Base-by-base conservation (phyloP, 2,797 vertebrate species). In the Myotis pilosus region DNA sequence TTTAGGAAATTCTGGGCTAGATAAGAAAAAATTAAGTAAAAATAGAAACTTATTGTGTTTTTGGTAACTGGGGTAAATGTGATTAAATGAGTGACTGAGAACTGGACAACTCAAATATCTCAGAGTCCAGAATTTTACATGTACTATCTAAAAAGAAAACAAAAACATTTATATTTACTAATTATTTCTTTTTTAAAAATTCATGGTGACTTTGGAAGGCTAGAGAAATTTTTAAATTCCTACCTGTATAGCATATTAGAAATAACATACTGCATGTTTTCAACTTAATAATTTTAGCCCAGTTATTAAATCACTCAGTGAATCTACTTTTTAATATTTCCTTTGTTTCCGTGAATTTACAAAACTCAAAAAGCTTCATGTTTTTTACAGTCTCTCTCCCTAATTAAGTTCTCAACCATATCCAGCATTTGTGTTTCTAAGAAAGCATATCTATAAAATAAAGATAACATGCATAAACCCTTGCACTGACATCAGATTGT, bases 401-500 rank as follows among this genome's bases (percentile, higher is more conserved):
- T 89, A 84, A 89, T 93, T 93, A 72, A 79, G 44, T 11, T 92
- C 92, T 83, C 11, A 79, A 71, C 11, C 19, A 53, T 64, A 92
- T 53, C 28, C 15, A 80, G 25, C 16, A 78, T 76, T 53, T 86
- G 2, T 62, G 69, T 78, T 85, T 62, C 76, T 89, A 69, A 71
- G 44, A 64, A 49, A 30, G 15, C 88, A 92, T 88, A 23, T 60
- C 57, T 62, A 25, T 87, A 57, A 84, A 86, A 74, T 19, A 33
- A 53, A 76, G 13, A 78, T 66, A 87, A 0, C 0, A 75, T 83
- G 38, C 5, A 79, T 69, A 68, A 87, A 92, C 19, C 1, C 16
- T 92, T 92, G 33, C 5, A 47, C 25, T 51, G 6, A n/a, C 13
- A 57, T 62, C 49, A 57, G 25, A 7, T 68, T 38, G 13, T n/a